Conservation (phyloP, 2,888 invertebrate genomes). For the Hyposoter didymator region DNA sequence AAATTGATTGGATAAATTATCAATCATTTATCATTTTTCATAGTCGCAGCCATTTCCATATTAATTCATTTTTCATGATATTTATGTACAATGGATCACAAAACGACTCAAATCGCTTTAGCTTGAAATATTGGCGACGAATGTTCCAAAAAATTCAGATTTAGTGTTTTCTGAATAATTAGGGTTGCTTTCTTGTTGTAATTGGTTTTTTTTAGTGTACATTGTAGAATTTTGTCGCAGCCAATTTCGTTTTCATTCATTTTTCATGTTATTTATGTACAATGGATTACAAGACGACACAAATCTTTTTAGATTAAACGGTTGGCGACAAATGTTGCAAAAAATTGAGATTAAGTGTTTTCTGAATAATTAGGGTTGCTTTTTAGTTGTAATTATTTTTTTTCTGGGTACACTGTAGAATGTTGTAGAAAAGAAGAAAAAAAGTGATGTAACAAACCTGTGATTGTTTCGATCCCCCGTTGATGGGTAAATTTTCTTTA, state of each 20-base stretch:
- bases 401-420: neutral
- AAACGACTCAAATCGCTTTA: too few species aligned
- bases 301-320: too few species aligned
- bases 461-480: constrained; percentile 74
- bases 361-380: too few species aligned
- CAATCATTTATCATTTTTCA: neutral
- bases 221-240: neutral
- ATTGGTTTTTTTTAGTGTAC: neutral
- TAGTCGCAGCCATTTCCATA: neutral
- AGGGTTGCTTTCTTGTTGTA: neutral
- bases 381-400: neutral
- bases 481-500: constrained; percentile 73
- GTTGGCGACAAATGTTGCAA: neutral
- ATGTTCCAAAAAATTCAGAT: neutral
- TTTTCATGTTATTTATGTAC: neutral
- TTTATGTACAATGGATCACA: neutral
- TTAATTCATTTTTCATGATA: neutral
- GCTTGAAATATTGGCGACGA: neutral
- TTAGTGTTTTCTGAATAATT: neutral
- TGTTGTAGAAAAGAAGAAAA: neutral
- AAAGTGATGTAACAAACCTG: constrained; percentile 70
- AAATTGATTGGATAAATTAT: neutral
- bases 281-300: neutral
- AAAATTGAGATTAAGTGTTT: neutral
- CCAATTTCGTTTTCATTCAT: neutral